Percentiles rank a stretch among this genome's conserved stretches.
phyloP scores from a whole-genome alignment of 2,797 vertebrate species.

The Tokudaia muenninki region DNA sequence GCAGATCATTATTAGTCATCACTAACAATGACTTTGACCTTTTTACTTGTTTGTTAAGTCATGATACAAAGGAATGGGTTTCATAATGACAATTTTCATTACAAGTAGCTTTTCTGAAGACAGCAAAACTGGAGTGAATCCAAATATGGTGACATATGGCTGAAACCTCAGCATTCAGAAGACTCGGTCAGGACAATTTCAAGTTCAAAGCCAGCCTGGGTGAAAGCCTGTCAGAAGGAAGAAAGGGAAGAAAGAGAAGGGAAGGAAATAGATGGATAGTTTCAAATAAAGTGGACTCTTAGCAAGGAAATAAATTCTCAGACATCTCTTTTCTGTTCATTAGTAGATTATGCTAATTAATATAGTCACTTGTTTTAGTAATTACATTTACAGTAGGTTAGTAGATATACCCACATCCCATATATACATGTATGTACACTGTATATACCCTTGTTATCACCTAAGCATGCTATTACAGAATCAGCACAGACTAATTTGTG shows the following conservation, averaged over 20 bases:
- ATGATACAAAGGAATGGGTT: no score
- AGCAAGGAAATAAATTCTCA: conserved; percentile 24
- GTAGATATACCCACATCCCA: neutral
- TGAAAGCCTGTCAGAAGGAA: neutral
- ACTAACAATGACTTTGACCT: neutral
- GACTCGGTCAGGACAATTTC: no score
- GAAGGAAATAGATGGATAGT: neutral
- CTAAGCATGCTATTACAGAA: neutral
- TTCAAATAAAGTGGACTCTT: conserved; percentile 24
- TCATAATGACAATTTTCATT: neutral
- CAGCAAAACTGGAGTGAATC: neutral
- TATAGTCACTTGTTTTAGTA: conserved; percentile 25
- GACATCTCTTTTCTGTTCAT: conserved; percentile 1
- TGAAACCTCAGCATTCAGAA: no score
- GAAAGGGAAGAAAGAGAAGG: neutral
- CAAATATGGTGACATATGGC: no score
- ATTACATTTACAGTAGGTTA: neutral
- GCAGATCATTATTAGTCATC: neutral
- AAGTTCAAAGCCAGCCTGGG: neutral
- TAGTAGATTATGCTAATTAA: neutral
- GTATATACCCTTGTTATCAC: neutral
- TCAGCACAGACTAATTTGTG: no score
- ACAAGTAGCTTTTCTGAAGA: neutral
- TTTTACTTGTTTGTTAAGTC: neutral
- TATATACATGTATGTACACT: no score